These are phyloP conservation scores for Pagrus major DNA, from an alignment of 2,113 vertebrate genomes.

Conservation along the genomic window DNA sequence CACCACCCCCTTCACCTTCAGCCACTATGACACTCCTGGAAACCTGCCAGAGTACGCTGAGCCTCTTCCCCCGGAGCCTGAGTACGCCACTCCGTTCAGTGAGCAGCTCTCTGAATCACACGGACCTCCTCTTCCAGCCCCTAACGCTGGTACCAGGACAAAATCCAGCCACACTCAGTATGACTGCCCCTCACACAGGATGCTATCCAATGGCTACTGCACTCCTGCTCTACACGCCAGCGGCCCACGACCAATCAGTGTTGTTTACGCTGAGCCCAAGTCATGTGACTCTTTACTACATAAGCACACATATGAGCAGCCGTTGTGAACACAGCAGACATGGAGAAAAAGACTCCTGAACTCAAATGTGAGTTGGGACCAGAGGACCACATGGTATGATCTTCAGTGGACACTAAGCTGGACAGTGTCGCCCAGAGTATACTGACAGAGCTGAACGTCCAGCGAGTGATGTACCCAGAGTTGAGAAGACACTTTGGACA, in stretches of 20 bases:
- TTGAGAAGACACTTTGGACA: slow-evolving; percentile 37
- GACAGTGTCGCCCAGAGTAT: slow-evolving; percentile 38
- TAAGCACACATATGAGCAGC: slow-evolving; percentile 80
- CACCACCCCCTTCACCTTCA: slow-evolving; percentile 84
- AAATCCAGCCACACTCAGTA: slow-evolving; percentile 69
- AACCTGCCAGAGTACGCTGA: slow-evolving; percentile 86
- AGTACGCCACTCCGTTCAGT: slow-evolving; percentile 88
- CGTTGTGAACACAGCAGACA: slow-evolving; percentile 68
- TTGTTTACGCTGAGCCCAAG: slow-evolving; percentile 71
- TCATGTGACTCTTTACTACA: slow-evolving; percentile 49
- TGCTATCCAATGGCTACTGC: slow-evolving; percentile 79
- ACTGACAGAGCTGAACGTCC: slow-evolving; percentile 29
- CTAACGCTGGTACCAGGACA: neutral
- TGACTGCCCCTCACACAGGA: slow-evolving; percentile 80
- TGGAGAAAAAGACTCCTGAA: slow-evolving; percentile 13
- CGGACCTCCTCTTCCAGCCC: neutral
- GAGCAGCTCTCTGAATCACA: slow-evolving; percentile 74
- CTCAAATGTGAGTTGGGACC: slow-evolving; percentile 16
- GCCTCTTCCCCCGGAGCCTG: slow-evolving; percentile 86
- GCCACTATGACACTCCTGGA: slow-evolving; percentile 86
- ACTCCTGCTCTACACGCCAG: slow-evolving; percentile 57
- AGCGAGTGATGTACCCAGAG: slow-evolving; percentile 5
- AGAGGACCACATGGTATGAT: slow-evolving; percentile 3
- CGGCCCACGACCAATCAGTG: slow-evolving; percentile 31
- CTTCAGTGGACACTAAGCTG: slow-evolving; percentile 32